Evolutionary conservation across 2,113 vertebrate genomes (phyloP), one percentile per base, ranked within the genome.

Genomic region (Egretta garzetta): DNA sequence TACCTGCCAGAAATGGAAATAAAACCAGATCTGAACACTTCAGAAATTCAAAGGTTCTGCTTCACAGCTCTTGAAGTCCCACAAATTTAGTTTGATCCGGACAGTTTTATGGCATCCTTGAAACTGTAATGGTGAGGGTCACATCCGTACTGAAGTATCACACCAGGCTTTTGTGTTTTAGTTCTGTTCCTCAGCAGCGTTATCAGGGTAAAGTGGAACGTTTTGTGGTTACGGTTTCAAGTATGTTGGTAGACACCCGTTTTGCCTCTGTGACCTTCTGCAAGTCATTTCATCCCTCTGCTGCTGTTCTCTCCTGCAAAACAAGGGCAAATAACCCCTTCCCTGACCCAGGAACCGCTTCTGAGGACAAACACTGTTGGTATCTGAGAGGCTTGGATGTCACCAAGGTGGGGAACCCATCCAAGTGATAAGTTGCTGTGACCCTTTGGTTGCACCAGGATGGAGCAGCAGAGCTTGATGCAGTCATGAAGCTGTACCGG

Each of bases 401-500:
- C 59, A 71, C 26, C 1, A 8, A 66, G 75, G 12, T 7, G n/a
- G 15, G 14, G 35, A 93, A 86, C 15, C 1, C 1, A 0, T 52
- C 37, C 52, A 32, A 26, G 32, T 1, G 55, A 8, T 11, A 19
- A 74, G 13, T 52, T 32, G 30, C 45, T 80, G 30, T 0, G 2
- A 39, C 43, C 18, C 8, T 4, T 70, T 70, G 18, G 35, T 43
- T 83, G 35, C 30, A 64, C 21, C 8, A 49, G 56, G 30, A 6
- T 30, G 32, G 16, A 64, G 35, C 1, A 4, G 33, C 50, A 75
- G 32, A 83, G 11, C 6, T 23, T 49, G 62, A 56, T 22, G 13
- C 33, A 60, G 32, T n/a, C 0, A 0, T 12, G 28, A 83, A 83
- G 26, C 16, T 7, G 9, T 16, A 16, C 13, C 75, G n/a, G n/a